Conservation (phyloP, 2,888 invertebrate species). For the Pheosia gnoma region DNA sequence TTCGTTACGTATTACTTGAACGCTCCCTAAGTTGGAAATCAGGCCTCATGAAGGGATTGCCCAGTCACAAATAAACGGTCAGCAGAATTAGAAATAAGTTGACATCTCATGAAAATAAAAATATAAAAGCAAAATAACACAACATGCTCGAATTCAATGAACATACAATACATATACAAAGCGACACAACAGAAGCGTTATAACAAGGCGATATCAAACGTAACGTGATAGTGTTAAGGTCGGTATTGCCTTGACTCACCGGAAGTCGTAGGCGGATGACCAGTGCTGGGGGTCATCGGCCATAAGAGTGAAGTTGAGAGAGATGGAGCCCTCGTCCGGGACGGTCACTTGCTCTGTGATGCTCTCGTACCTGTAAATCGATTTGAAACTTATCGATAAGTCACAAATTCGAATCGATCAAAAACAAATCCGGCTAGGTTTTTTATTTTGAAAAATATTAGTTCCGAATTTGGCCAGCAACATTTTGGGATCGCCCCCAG, state of each 20-base stretch:
- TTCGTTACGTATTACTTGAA: too few relatives aligned
- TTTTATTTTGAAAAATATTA: too few relatives aligned
- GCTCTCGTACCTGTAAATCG: constrained; percentile 82
- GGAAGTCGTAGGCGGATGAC: constrained; percentile 92
- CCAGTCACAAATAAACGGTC: not conserved
- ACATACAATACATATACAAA: constrained; percentile 12
- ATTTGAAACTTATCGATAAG: not conserved
- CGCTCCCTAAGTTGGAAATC: too few relatives aligned
- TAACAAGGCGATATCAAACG: constrained; percentile 20
- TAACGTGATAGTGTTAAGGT: constrained; percentile 17
- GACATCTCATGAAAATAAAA: not conserved
- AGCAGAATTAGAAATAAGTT: not conserved
- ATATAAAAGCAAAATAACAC: not conserved
- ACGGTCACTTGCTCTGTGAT: constrained; percentile 86
- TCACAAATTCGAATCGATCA: too few relatives aligned
- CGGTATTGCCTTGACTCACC: constrained; percentile 65
- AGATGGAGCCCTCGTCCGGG: constrained; percentile 81
- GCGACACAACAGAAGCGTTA: constrained; percentile 20
- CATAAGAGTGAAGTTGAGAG: constrained; percentile 91
- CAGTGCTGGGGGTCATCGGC: constrained; percentile 92
- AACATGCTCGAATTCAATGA: not conserved
- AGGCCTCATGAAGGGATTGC: too few relatives aligned
- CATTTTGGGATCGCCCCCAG: too few relatives aligned
- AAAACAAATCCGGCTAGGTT: not conserved
- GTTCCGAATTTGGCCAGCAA: too few relatives aligned